A percentile compares a stretch with the other conserved stretches of the same genome.
Conservation (phyloP, 2,113 vertebrate species). For the Prolemur simus region DNA sequence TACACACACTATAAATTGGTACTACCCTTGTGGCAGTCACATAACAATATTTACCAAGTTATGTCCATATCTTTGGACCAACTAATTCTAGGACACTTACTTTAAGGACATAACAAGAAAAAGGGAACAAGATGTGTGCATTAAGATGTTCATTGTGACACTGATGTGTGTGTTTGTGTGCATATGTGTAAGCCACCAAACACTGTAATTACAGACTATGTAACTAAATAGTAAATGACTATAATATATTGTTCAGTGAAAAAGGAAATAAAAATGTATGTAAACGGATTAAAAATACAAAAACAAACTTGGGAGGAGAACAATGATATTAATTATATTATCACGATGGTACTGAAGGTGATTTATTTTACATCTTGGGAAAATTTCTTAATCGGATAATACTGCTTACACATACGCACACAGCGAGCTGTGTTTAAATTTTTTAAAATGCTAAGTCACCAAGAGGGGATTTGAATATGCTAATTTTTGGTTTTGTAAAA, state of each 20-base stretch:
- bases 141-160: background rate
- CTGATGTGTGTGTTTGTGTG: background rate
- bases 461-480: conserved; percentile 35
- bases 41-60: background rate
- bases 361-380: background rate
- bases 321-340: background rate
- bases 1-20: background rate
- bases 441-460: conserved; percentile 42
- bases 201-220: background rate
- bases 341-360: background rate
- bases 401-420: background rate
- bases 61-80: background rate
- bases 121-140: background rate
- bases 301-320: background rate
- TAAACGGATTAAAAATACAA: background rate
- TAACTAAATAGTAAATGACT: background rate
- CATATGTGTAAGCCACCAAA: background rate
- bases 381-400: background rate
- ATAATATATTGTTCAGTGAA: background rate
- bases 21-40: background rate
- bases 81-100: background rate
- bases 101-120: background rate
- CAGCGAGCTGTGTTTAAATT: background rate
- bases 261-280: background rate
- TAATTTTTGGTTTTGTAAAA: conserved; percentile 40